These are phyloP conservation scores for Thyatira batis DNA, from an alignment of 2,888 invertebrate genomes.

Conservation along the genomic window DNA sequence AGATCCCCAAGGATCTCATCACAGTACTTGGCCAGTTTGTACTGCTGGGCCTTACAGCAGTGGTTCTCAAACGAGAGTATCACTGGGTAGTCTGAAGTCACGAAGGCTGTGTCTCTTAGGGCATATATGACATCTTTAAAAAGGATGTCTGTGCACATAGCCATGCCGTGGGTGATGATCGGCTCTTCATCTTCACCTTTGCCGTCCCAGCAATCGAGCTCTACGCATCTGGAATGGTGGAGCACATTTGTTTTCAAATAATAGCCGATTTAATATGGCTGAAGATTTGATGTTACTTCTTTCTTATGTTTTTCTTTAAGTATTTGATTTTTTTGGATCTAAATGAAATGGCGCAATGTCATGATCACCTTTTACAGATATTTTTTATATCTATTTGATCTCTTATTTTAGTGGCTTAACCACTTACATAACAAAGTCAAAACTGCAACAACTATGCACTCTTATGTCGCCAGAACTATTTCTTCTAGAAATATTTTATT, in stretches of 20 bases:
- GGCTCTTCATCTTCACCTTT: constrained; percentile 99
- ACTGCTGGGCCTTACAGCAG: constrained; percentile 98
- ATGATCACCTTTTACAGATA: too few relatives aligned
- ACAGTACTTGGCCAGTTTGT: constrained; percentile 99
- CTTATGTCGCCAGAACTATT: background rate
- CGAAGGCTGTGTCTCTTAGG: constrained; percentile 98
- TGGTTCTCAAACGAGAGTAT: constrained; percentile 99
- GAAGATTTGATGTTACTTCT: too few relatives aligned
- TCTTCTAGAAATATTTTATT: constrained; percentile 29
- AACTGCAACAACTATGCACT: too few relatives aligned
- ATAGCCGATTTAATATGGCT: too few relatives aligned
- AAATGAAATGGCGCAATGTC: too few relatives aligned
- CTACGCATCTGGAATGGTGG: constrained; percentile 90
- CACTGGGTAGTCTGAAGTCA: constrained; percentile 98
- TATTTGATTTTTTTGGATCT: too few relatives aligned
- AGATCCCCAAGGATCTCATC: constrained; percentile 98
- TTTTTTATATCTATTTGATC: too few relatives aligned
- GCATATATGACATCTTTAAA: constrained; percentile 99
- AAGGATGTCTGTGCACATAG: constrained; percentile 99
- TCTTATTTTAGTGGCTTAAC: too few relatives aligned
- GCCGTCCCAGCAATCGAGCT: constrained; percentile 99
- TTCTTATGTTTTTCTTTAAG: too few relatives aligned
- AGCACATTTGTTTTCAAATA: background rate
- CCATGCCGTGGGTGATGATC: constrained; percentile 99
- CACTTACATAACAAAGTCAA: too few relatives aligned